Conservation (phyloP, 2,797 vertebrate genomes). For the Euphonia xanthogaster region DNA sequence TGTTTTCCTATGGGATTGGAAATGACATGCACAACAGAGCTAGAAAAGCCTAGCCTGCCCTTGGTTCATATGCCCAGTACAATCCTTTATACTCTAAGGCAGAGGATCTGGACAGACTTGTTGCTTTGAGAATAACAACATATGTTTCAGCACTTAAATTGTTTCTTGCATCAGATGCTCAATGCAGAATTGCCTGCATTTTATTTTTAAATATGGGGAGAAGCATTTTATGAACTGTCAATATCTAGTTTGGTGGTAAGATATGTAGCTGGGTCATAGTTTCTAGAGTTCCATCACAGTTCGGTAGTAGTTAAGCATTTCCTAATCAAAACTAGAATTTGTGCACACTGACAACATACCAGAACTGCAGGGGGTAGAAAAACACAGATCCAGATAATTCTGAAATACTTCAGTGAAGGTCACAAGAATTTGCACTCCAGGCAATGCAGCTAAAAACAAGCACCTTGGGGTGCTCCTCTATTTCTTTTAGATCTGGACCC, state of each 20-base stretch:
- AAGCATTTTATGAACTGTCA: neutral
- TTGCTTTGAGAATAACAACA: neutral
- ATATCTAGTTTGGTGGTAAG: neutral
- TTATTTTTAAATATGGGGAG: slow-evolving; percentile 1
- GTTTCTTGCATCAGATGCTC: neutral
- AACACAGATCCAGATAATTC: neutral
- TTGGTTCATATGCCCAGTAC: rapidly evolving
- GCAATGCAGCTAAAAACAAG: neutral
- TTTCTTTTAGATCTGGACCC: neutral
- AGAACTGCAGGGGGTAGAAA: neutral
- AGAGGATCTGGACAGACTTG: neutral
- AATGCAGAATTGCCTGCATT: neutral
- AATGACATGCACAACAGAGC: neutral
- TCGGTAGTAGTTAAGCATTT: neutral
- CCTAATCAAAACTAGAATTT: neutral
- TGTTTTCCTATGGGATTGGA: neutral
- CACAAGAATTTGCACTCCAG: neutral
- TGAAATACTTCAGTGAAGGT: neutral
- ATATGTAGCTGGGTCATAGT: neutral
- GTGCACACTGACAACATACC: neutral
- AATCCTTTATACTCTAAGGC: neutral
- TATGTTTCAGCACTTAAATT: neutral
- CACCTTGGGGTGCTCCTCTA: neutral
- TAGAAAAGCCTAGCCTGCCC: neutral
- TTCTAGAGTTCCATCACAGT: neutral